These are phyloP conservation scores for Plecturocebus donacophilus DNA, from an alignment of 2,113 vertebrate species.

Conservation along the genomic window DNA sequence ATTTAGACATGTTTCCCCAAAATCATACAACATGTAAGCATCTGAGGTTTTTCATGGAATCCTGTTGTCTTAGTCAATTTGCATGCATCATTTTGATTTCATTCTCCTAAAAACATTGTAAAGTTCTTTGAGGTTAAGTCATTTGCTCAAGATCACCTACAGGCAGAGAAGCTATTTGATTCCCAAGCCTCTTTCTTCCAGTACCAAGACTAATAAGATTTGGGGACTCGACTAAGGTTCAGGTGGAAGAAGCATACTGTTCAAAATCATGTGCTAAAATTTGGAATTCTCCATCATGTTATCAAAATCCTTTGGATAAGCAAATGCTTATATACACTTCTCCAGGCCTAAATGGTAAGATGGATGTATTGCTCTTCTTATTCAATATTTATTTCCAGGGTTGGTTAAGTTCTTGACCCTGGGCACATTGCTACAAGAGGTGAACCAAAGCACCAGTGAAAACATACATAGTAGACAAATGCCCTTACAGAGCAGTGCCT, in stretches of 20 bases:
- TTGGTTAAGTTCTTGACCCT: background rate
- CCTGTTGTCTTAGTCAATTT: background rate
- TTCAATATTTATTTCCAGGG: background rate
- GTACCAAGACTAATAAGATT: background rate
- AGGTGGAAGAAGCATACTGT: background rate
- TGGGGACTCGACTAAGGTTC: background rate
- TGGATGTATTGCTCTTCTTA: background rate
- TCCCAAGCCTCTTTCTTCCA: background rate
- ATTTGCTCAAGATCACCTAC: background rate
- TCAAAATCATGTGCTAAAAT: background rate
- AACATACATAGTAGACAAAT: background rate
- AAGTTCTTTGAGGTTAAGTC: background rate
- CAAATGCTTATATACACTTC: background rate
- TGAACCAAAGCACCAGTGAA: background rate
- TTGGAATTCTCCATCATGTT: background rate
- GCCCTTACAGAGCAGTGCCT: fast-evolving
- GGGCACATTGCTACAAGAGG: background rate
- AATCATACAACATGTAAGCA: background rate
- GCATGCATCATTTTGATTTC: background rate
- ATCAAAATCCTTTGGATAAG: background rate
- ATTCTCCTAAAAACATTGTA: background rate
- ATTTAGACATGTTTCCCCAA: background rate
- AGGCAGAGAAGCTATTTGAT: background rate
- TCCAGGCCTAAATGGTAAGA: background rate
- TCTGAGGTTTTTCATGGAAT: background rate